phyloP scores from a whole-genome alignment of 1,140 invertebrate genomes.

The Tenebrio molitor region DNA sequence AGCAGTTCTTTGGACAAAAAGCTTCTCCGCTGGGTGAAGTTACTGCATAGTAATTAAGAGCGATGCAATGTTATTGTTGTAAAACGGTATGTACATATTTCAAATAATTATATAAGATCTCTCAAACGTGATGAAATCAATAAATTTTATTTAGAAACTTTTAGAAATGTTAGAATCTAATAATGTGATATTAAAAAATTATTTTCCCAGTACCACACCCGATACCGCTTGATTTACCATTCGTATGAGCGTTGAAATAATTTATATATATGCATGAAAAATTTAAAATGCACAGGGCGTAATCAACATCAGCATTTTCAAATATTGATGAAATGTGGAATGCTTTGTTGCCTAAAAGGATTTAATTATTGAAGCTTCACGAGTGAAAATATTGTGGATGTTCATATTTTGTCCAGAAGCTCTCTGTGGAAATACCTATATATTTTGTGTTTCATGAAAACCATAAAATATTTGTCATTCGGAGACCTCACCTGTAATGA shows the following conservation, averaged over 20 bases:
- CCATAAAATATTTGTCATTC: too few species aligned
- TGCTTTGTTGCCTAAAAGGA: constrained; percentile 2
- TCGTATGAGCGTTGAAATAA: too few species aligned
- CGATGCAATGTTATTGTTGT: constrained; percentile 18
- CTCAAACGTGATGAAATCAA: too few species aligned
- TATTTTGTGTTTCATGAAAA: background rate
- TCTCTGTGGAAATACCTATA: background rate
- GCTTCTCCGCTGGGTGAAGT: constrained; percentile 26
- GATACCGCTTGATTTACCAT: too few species aligned
- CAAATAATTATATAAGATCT: too few species aligned
- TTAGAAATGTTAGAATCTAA: too few species aligned
- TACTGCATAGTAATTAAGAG: constrained; percentile 40
- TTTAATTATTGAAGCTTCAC: constrained; percentile 16
- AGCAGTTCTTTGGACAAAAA: constrained; percentile 44
- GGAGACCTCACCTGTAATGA: too few species aligned
- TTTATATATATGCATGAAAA: constrained; percentile 8
- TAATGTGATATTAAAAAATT: too few species aligned
- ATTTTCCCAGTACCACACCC: too few species aligned
- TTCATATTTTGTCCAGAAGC: constrained; percentile 1
- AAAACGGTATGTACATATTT: background rate
- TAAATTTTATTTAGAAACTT: too few species aligned
- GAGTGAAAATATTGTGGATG: background rate
- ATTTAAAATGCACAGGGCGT: background rate
- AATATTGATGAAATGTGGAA: too few species aligned
- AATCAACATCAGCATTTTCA: too few species aligned